A percentile compares a stretch with the other conserved stretches of the same genome.
Evolutionary conservation across 2,113 vertebrate genomes (phyloP).

Genomic region (Microcebus lehilahytsara): DNA sequence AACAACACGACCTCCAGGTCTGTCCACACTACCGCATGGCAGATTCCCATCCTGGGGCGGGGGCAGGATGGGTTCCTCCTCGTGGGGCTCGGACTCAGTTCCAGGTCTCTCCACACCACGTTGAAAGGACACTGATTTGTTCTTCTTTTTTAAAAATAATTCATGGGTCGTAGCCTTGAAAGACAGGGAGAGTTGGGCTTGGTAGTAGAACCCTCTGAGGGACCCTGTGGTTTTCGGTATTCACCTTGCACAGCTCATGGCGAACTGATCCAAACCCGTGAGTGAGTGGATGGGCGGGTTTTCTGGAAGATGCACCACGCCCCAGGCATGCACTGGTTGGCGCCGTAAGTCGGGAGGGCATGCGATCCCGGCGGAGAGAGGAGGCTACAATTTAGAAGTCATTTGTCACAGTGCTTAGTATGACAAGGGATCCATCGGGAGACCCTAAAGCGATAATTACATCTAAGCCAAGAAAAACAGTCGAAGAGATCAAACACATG

Average conservation of each 20-base stretch:
- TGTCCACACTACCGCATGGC: not conserved
- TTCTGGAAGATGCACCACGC: not conserved
- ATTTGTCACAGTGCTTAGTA: no score
- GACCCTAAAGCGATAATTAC: not conserved
- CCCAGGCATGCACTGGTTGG: rapidly evolving
- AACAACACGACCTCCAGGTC: not conserved
- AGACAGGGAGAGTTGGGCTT: not conserved
- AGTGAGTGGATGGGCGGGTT: rapidly evolving
- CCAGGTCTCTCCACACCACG: not conserved
- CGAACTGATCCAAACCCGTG: rapidly evolving
- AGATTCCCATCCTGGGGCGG: not conserved
- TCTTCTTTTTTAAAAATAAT: not conserved
- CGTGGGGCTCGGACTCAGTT: rapidly evolving
- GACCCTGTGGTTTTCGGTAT: not conserved
- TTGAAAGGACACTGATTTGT: not conserved
- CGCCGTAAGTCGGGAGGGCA: rapidly evolving
- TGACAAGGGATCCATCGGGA: not conserved
- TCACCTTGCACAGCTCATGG: no score
- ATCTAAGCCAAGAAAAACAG: not conserved
- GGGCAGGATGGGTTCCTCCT: not conserved
- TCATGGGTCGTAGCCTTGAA: not conserved
- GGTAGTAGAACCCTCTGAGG: not conserved
- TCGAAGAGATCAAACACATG: not conserved
- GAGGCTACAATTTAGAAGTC: not conserved
- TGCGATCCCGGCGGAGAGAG: rapidly evolving